A percentile compares a stretch with the other conserved stretches of the same genome.
These are phyloP conservation scores for Euschistus heros DNA, from an alignment of 1,140 invertebrate genomes.

Conservation along the genomic window DNA sequence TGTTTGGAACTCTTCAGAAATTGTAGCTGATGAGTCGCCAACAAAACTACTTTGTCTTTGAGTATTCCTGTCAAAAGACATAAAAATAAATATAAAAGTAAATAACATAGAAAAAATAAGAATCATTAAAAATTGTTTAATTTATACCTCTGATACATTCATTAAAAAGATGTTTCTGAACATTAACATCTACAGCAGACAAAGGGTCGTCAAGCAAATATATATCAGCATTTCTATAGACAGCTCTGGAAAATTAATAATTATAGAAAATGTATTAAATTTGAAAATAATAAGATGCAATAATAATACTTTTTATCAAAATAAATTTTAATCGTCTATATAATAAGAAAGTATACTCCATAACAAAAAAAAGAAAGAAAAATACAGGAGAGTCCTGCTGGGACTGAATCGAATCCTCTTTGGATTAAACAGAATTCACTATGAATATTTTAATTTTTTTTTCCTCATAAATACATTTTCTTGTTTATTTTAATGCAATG, in stretches of 20 bases:
- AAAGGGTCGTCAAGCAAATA: constrained; percentile 72
- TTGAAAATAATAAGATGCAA: neutral
- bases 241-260: constrained; percentile 44
- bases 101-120: neutral
- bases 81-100: neutral
- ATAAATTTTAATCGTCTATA: neutral
- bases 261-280: neutral
- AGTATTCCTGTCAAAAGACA: constrained; percentile 35
- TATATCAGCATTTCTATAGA: constrained; percentile 59
- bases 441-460: too few relatives aligned
- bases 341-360: too few relatives aligned
- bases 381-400: too few relatives aligned
- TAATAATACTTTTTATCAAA: neutral
- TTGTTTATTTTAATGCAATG: too few relatives aligned
- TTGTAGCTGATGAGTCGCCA: constrained; percentile 78
- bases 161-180: constrained; percentile 55
- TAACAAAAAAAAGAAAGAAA: too few relatives aligned
- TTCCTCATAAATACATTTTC: too few relatives aligned
- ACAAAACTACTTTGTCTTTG: constrained; percentile 53
- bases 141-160: constrained; percentile 42
- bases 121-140: neutral
- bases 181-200: constrained; percentile 58
- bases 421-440: too few relatives aligned
- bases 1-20: constrained; percentile 60
- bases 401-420: too few relatives aligned